phyloP scores from a whole-genome alignment of 2,113 vertebrate species.

The Aphyosemion australe region DNA sequence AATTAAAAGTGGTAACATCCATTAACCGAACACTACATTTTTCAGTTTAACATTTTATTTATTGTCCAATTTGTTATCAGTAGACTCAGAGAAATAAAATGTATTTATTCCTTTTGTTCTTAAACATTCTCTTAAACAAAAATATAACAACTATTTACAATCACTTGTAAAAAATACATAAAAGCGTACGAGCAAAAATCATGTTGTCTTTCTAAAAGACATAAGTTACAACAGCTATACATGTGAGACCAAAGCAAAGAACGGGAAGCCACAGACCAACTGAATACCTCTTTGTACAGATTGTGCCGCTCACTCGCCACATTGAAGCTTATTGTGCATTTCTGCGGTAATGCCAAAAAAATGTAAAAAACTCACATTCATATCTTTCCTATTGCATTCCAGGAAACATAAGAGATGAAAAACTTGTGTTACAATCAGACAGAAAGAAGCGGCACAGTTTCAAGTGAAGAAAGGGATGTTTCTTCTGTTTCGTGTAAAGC shows the following conservation, averaged over 20 bases:
- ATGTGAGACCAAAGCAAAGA: slow-evolving; percentile 83
- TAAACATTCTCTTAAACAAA: slow-evolving; percentile 95
- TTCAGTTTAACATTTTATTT: slow-evolving; percentile 75
- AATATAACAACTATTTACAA: slow-evolving; percentile 99
- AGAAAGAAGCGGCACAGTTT: neutral
- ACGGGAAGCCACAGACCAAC: slow-evolving; percentile 82
- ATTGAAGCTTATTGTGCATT: slow-evolving; percentile 85
- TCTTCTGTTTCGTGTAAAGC: too few species aligned
- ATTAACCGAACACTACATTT: neutral
- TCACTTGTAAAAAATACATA: slow-evolving; percentile 94
- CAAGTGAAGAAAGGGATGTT: neutral
- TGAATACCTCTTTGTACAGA: slow-evolving; percentile 84
- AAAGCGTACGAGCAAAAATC: slow-evolving; percentile 88
- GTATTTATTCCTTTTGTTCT: slow-evolving; percentile 70
- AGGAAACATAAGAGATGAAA: slow-evolving; percentile 58
- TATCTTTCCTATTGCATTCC: slow-evolving; percentile 84
- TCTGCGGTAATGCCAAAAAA: slow-evolving; percentile 77
- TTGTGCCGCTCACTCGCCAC: slow-evolving; percentile 88
- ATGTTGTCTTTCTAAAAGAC: slow-evolving; percentile 98
- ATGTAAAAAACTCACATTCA: slow-evolving; percentile 70
- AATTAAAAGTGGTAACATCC: neutral
- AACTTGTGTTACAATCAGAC: slow-evolving; percentile 57
- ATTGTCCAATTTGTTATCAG: slow-evolving; percentile 78
- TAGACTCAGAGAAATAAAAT: slow-evolving; percentile 87
- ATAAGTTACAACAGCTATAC: slow-evolving; percentile 92